Conservation (phyloP, 53 echinoderm and acorn worm species). For the Holothuria scabra region DNA sequence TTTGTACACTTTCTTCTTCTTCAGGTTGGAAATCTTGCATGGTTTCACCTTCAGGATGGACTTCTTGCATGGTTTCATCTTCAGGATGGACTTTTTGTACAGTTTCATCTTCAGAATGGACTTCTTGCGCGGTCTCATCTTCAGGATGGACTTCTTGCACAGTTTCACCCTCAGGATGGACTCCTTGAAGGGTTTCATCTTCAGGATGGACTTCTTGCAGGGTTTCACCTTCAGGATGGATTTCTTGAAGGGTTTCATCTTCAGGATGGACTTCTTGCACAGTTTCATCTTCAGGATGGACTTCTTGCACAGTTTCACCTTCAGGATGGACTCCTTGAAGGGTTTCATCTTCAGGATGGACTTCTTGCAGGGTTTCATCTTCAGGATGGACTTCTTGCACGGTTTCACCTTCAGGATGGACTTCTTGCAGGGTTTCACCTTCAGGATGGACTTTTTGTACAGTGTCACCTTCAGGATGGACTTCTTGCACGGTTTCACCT, state of each 20-base stretch:
- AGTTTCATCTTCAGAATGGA: too few species aligned
- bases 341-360: not conserved
- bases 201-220: not conserved
- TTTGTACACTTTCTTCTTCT: constrained; percentile 6
- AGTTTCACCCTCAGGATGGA: too few species aligned
- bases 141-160: not conserved
- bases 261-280: not conserved
- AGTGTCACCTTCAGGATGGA: too few species aligned
- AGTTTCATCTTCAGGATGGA: not conserved
- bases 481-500: not conserved
- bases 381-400: not conserved
- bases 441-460: not conserved
- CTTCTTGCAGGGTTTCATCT: not conserved
- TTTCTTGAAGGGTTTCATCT: not conserved
- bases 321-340: too few species aligned
- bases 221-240: too few species aligned
- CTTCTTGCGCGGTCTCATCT: too few species aligned
- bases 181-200: not conserved
- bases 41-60: not conserved
- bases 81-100: not conserved
- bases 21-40: too few species aligned
- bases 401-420: too few species aligned
- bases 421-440: not conserved
- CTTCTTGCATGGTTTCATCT: not conserved
- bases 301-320: not conserved